Conservation (phyloP, 2,888 invertebrate genomes). For the Sphinx pinastri region DNA sequence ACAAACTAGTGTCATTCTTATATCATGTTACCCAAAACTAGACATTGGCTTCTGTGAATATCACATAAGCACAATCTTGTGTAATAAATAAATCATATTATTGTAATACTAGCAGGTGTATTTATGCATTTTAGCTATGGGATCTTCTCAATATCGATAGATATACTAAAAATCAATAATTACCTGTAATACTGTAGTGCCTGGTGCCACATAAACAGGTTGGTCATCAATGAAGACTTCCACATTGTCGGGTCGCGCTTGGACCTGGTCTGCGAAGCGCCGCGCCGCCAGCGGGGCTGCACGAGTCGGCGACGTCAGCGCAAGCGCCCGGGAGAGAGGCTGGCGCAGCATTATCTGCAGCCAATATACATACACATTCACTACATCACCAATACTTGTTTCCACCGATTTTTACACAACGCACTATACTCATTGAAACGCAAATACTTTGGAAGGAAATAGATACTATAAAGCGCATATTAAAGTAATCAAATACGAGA, state of each 20-base stretch:
- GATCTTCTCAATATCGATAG: background rate
- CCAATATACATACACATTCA: slow-evolving; percentile 48
- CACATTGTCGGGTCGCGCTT: slow-evolving; percentile 88
- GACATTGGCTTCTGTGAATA: too few species aligned
- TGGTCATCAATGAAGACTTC: slow-evolving; percentile 99
- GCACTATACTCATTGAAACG: background rate
- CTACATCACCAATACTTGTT: slow-evolving; percentile 1
- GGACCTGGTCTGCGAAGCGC: slow-evolving; percentile 77
- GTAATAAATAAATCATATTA: too few species aligned
- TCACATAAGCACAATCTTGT: too few species aligned
- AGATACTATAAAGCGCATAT: background rate
- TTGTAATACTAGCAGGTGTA: too few species aligned
- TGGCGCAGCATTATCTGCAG: slow-evolving; percentile 89
- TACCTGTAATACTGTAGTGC: slow-evolving; percentile 98
- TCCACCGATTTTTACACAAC: background rate
- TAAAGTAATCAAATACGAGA: slow-evolving; percentile 41
- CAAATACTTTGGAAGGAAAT: background rate
- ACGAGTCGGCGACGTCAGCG: slow-evolving; percentile 72
- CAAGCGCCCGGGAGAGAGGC: slow-evolving; percentile 88
- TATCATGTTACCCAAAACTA: too few species aligned
- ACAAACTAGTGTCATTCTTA: too few species aligned
- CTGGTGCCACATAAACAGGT: slow-evolving; percentile 96
- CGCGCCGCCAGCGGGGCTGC: slow-evolving; percentile 71
- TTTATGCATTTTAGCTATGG: too few species aligned
- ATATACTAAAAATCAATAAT: slow-evolving; percentile 26